These are phyloP conservation scores for Ictalurus furcatus DNA, from an alignment of 2,113 vertebrate species.

Conservation along the genomic window DNA sequence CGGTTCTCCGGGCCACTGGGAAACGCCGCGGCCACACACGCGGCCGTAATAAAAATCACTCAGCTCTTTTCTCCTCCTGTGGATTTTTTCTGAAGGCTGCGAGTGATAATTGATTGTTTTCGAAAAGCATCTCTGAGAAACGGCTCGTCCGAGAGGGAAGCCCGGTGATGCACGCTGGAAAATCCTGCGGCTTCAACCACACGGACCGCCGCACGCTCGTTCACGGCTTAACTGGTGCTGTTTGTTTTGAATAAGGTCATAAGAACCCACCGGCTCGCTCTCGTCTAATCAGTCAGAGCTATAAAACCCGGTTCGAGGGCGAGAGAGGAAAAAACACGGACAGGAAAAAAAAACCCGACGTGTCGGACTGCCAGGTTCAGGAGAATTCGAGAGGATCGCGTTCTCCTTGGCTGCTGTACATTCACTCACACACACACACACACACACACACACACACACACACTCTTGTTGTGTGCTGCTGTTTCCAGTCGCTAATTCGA, in stretches of 20 bases:
- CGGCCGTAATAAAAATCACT: constrained; percentile 13
- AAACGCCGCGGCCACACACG: background rate
- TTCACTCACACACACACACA: constrained; percentile 3
- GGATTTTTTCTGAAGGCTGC: background rate
- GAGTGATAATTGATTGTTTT: constrained; percentile 16
- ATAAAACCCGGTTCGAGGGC: constrained; percentile 38
- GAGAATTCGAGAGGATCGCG: constrained; percentile 50
- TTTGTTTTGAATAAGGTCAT: constrained; percentile 41
- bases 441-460: constrained; percentile 30
- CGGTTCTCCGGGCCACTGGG: constrained; percentile 10
- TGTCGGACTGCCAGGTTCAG: constrained; percentile 35
- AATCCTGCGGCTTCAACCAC: constrained; percentile 40
- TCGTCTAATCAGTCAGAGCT: constrained; percentile 49
- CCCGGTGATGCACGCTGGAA: constrained; percentile 17
- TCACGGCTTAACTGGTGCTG: constrained; percentile 27
- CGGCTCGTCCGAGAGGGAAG: background rate
- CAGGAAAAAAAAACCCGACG: background rate
- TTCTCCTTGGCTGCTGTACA: constrained; percentile 42
- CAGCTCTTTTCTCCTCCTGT: constrained; percentile 2
- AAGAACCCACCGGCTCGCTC: constrained; percentile 44
- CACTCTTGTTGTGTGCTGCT: constrained; percentile 29
- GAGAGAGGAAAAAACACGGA: constrained; percentile 8
- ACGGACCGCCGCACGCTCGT: constrained; percentile 25
- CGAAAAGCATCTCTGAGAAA: background rate
- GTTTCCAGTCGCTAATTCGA: constrained; percentile 54